These are phyloP conservation scores for Aldrovandia affinis DNA, from an alignment of 2,797 vertebrate genomes.

Conservation along the genomic window DNA sequence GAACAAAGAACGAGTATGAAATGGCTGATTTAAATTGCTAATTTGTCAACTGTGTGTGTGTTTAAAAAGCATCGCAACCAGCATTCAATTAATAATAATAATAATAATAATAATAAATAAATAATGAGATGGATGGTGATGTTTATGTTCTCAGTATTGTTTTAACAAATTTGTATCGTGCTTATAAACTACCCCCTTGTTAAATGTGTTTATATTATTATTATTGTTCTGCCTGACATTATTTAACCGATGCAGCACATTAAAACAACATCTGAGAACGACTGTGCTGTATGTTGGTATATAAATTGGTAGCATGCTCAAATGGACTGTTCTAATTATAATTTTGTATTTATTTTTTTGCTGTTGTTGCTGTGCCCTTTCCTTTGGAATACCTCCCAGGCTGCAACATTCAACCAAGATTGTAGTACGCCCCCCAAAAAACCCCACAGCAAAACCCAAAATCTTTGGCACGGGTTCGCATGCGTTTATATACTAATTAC, in stretches of 20 bases:
- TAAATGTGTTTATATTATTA: conserved; percentile 56
- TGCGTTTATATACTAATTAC: conserved; percentile 49
- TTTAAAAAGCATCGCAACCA: conserved; percentile 33
- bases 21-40: conserved; percentile 46
- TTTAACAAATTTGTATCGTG: conserved; percentile 50
- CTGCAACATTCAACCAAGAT: conserved; percentile 56
- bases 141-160: conserved; percentile 42
- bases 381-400: conserved; percentile 65
- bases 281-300: conserved; percentile 8
- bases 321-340: conserved; percentile 10
- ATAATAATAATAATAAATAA: conserved; percentile 53
- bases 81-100: conserved; percentile 55
- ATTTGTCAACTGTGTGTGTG: conserved; percentile 51
- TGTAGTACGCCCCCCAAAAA: conserved; percentile 60
- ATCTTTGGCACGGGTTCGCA: conserved; percentile 46
- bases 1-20: neutral
- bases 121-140: conserved; percentile 49
- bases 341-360: conserved; percentile 43
- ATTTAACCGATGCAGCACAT: conserved; percentile 48
- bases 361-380: conserved; percentile 44
- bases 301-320: neutral
- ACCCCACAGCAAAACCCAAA: conserved; percentile 59
- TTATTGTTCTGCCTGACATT: conserved; percentile 57
- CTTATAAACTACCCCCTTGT: conserved; percentile 54
- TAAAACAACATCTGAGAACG: neutral